These are phyloP conservation scores for Sparidentex hasta DNA, from an alignment of 2,797 vertebrate species.

Conservation along the genomic window DNA sequence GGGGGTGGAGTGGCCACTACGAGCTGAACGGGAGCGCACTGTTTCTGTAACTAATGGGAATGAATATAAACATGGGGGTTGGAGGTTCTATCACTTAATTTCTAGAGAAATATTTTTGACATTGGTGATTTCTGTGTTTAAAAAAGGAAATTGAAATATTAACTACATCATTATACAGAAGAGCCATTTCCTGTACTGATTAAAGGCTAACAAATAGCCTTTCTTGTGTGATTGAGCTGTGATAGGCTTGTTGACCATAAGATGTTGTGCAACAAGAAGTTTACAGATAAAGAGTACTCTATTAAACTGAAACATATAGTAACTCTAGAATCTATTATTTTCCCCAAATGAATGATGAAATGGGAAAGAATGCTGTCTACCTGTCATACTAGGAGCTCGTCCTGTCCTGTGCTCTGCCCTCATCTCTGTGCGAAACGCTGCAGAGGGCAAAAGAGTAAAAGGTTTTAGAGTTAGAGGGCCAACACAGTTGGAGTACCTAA, in stretches of 20 bases:
- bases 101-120: background rate
- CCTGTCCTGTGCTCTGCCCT: conserved; percentile 87
- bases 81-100: background rate
- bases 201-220: background rate
- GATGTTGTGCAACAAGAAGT: background rate
- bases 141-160: conserved; percentile 3
- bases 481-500: background rate
- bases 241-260: background rate
- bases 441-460: conserved; percentile 23
- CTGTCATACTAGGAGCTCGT: conserved; percentile 86
- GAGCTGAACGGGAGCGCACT: conserved; percentile 93
- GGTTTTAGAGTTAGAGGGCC: background rate
- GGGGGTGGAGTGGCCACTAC: conserved; percentile 96
- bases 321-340: background rate
- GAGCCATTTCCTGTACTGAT: background rate
- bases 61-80: background rate
- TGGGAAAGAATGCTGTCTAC: conserved; percentile 62
- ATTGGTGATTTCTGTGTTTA: background rate
- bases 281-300: conserved; percentile 1
- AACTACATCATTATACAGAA: background rate
- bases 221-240: background rate
- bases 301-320: background rate
- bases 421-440: conserved; percentile 86
- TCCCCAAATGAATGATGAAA: no score
- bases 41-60: conserved; percentile 88